phyloP scores from a whole-genome alignment of 92 coral and sea anemone genomes.

The Bergia puertoricense region DNA sequence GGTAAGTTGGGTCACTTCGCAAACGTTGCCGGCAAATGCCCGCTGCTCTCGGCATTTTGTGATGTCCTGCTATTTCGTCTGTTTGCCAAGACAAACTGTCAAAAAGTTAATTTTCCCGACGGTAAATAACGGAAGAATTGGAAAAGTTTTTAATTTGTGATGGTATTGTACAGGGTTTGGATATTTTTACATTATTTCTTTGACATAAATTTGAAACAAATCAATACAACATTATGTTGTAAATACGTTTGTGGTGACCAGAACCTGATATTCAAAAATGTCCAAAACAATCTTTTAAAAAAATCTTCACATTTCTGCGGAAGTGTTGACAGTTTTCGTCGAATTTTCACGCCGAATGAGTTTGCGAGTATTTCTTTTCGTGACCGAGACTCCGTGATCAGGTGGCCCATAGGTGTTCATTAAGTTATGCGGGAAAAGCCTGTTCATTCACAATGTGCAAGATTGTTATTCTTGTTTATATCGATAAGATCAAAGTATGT shows the following conservation, averaged over 20 bases:
- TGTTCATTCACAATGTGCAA: conserved; percentile 21
- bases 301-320: not conserved
- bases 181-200: conserved; percentile 18
- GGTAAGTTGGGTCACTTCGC: conserved; percentile 38
- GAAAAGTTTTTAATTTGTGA: conserved; percentile 21
- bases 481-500: conserved; percentile 30
- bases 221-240: conserved; percentile 4
- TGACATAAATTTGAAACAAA: conserved; percentile 34
- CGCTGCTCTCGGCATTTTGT: conserved; percentile 13
- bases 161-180: conserved; percentile 29
- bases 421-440: conserved; percentile 30
- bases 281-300: not conserved
- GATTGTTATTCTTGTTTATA: conserved; percentile 4
- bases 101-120: conserved; percentile 23
- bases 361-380: conserved; percentile 4
- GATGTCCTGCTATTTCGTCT: conserved; percentile 40
- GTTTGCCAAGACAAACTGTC: conserved; percentile 32
- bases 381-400: conserved; percentile 21
- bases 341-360: not conserved
- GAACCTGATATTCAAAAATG: not conserved
- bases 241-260: conserved; percentile 11
- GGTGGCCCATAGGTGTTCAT: not conserved
- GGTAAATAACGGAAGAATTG: conserved; percentile 30
- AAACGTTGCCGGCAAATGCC: conserved; percentile 19
- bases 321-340: not conserved